Evolutionary conservation across 2,113 vertebrate genomes (phyloP).

Genomic region (Addax nasomaculatus): DNA sequence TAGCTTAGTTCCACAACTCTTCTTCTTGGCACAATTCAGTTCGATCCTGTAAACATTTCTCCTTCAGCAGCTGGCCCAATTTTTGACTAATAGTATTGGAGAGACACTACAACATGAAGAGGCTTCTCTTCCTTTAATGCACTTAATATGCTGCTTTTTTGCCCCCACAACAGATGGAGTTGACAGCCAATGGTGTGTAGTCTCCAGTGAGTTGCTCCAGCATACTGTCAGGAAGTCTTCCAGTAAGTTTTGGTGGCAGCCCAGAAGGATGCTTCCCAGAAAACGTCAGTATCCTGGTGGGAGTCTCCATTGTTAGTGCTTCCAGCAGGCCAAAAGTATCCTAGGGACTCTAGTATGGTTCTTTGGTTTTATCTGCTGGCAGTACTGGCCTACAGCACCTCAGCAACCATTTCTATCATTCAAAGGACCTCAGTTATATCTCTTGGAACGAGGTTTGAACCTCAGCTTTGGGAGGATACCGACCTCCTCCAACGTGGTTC

Average conservation of each 20-base stretch:
- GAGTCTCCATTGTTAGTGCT: not conserved
- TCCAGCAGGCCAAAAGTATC: not conserved
- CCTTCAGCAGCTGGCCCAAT: not conserved
- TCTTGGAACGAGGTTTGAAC: not conserved
- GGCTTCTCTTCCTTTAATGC: not conserved
- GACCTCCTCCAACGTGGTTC: not conserved
- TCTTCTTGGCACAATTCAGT: not conserved
- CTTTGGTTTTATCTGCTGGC: not conserved
- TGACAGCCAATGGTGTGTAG: fast-evolving
- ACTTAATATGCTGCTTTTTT: not conserved
- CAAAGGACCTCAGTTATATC: not conserved
- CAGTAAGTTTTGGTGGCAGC: not conserved
- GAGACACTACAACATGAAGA: not conserved
- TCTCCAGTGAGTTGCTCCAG: not conserved
- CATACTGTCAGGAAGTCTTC: not conserved
- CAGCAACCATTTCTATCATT: not conserved
- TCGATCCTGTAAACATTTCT: not conserved
- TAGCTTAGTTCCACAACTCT: not conserved
- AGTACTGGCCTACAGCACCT: not conserved
- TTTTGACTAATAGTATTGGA: not conserved
- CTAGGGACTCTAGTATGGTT: not conserved
- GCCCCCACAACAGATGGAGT: not conserved
- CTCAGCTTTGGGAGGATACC: not conserved
- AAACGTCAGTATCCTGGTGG: not conserved
- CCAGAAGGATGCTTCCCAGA: not conserved